phyloP scores from a whole-genome alignment of 2,888 invertebrate species.

The Calliopum simillimum region DNA sequence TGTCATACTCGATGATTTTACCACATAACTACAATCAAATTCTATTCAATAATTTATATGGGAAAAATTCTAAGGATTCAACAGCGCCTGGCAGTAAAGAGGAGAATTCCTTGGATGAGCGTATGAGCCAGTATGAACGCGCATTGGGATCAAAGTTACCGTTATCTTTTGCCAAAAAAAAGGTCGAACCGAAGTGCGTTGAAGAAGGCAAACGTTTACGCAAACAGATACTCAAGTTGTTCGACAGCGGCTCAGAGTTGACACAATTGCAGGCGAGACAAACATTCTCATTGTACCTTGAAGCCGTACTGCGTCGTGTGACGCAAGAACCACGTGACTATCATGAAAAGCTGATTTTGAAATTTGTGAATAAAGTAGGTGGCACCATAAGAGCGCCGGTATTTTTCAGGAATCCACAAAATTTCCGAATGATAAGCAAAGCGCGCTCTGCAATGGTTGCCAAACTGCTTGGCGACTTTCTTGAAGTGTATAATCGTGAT shows the following conservation, averaged over 20 bases:
- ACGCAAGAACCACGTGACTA: slow-evolving; percentile 65
- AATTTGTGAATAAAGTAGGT: slow-evolving; percentile 81
- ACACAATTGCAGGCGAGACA: slow-evolving; percentile 78
- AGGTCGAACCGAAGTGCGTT: slow-evolving; percentile 63
- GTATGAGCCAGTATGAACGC: slow-evolving; percentile 69
- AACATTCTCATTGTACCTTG: slow-evolving; percentile 82
- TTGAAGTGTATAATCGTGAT: slow-evolving; percentile 85
- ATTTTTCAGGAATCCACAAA: slow-evolving; percentile 69
- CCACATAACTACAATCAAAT: slow-evolving; percentile 83
- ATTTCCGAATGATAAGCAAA: slow-evolving; percentile 78
- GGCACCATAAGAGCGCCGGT: slow-evolving; percentile 78
- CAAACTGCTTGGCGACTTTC: slow-evolving; percentile 83
- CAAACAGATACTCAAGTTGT: slow-evolving; percentile 67
- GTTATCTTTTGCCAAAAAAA: slow-evolving; percentile 59
- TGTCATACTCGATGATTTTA: slow-evolving; percentile 69
- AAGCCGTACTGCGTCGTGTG: slow-evolving; percentile 78
- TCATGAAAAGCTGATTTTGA: slow-evolving; percentile 74
- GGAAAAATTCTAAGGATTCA: slow-evolving; percentile 66
- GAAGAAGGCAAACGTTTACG: slow-evolving; percentile 62
- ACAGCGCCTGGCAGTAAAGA: slow-evolving; percentile 41
- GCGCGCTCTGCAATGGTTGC: slow-evolving; percentile 86
- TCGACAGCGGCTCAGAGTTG: slow-evolving; percentile 74
- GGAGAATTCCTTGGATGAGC: slow-evolving; percentile 61
- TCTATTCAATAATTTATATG: slow-evolving; percentile 80
- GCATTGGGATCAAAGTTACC: slow-evolving; percentile 58